Evolutionary conservation across 2,113 vertebrate species (phyloP).

Genomic region (Stercorarius parasiticus): DNA sequence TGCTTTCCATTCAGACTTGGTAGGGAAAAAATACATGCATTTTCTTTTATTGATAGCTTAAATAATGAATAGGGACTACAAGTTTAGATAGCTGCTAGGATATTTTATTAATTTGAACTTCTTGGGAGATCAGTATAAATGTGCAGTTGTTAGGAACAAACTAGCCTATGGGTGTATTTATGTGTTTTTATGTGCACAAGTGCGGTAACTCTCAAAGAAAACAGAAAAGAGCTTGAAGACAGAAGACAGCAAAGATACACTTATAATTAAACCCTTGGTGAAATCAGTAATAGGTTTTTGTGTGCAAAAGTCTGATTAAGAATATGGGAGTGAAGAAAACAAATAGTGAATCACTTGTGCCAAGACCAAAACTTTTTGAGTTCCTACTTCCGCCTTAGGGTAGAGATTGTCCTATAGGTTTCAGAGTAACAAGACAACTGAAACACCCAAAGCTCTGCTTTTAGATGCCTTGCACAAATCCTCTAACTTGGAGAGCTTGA

Average conservation of each 20-base stretch:
- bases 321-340: not conserved
- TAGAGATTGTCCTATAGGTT: not conserved
- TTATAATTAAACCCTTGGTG: slow-evolving; percentile 11
- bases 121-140: not conserved
- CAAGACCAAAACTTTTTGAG: not conserved
- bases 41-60: not conserved
- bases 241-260: not conserved
- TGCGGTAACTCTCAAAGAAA: not conserved
- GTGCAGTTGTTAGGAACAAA: not conserved
- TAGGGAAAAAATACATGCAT: not conserved
- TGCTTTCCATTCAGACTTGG: not conserved
- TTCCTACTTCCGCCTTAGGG: not conserved
- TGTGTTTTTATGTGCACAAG: not conserved
- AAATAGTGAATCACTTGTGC: not conserved
- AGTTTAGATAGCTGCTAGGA: not conserved
- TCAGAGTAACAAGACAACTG: not conserved
- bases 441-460: not conserved
- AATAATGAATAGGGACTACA: not conserved
- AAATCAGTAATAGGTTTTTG: not conserved
- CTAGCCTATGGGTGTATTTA: not conserved
- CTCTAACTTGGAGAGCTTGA: not conserved
- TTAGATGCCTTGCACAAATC: not conserved
- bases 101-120: not conserved
- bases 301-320: not conserved
- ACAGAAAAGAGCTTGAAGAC: not conserved